A percentile compares a stretch with the other conserved stretches of the same genome.
Evolutionary conservation across 2,797 vertebrate species (phyloP).

Genomic region (Poeciliopsis paucimaculata): DNA sequence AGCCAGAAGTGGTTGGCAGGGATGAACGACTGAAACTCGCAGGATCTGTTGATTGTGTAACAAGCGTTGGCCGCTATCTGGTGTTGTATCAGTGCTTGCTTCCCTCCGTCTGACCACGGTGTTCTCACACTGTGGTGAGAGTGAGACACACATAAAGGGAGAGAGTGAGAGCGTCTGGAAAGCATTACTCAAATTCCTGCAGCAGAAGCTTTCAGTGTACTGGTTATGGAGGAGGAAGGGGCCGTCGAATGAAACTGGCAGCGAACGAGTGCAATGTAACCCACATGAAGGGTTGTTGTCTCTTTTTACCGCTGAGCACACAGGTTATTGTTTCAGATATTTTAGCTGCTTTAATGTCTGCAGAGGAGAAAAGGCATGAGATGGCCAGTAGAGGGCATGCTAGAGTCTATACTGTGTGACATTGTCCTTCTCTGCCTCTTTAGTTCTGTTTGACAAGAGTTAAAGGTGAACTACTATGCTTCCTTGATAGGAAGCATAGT

Average conservation of each 20-base stretch:
- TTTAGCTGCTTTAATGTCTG: not conserved
- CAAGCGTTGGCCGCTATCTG: slow-evolving; percentile 19
- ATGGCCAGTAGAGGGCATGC: slow-evolving; percentile 64
- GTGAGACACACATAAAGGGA: slow-evolving; percentile 11
- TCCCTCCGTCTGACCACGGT: slow-evolving; percentile 28
- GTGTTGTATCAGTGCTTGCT: slow-evolving; percentile 9
- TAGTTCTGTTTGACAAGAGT: not conserved
- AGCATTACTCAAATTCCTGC: slow-evolving; percentile 78
- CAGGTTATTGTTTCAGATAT: slow-evolving; percentile 2
- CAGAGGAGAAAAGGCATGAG: not conserved
- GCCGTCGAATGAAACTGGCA: slow-evolving; percentile 19
- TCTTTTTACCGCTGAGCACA: not conserved
- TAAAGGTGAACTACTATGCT: not conserved
- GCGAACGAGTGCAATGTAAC: slow-evolving; percentile 11
- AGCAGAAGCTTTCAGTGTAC: slow-evolving; percentile 47
- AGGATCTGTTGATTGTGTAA: slow-evolving; percentile 7
- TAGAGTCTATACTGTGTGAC: not conserved
- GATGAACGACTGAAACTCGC: not conserved
- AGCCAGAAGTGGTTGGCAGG: slow-evolving; percentile 7
- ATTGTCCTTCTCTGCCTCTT: not conserved
- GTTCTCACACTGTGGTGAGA: slow-evolving; percentile 38
- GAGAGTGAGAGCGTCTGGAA: slow-evolving; percentile 71
- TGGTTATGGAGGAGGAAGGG: not conserved
- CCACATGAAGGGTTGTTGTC: not conserved
- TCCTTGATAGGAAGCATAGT: no score